Conservation (phyloP, 1,140 invertebrate species). For the Tribolium castaneum region DNA sequence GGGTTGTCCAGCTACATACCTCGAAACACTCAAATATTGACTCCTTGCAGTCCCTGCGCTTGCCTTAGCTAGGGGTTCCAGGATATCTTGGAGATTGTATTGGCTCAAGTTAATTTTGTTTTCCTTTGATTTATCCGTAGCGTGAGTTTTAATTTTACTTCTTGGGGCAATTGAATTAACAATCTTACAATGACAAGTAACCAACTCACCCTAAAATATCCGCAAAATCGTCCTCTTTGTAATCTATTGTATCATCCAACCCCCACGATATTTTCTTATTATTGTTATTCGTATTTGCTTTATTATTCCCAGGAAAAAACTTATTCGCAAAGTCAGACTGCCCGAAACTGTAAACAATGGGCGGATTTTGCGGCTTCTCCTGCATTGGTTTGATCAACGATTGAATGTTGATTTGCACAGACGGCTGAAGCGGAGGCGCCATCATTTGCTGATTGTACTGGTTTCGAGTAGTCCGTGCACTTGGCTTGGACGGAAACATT, state of each 20-base stretch:
- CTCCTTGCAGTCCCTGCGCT: slow-evolving; percentile 73
- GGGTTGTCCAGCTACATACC: slow-evolving; percentile 75
- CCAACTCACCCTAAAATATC: slow-evolving; percentile 69
- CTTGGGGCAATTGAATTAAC: slow-evolving; percentile 51
- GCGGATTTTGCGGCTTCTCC: slow-evolving; percentile 56
- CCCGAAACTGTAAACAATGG: slow-evolving; percentile 62
- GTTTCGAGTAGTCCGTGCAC: background rate
- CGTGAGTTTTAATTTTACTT: slow-evolving; percentile 59
- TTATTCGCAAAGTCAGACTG: slow-evolving; percentile 61
- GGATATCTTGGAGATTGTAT: slow-evolving; percentile 63
- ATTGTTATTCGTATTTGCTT: slow-evolving; percentile 53
- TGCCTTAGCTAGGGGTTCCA: slow-evolving; percentile 64
- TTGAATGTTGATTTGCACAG: slow-evolving; percentile 59
- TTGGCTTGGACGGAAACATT: slow-evolving; percentile 24
- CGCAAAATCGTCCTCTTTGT: slow-evolving; percentile 70
- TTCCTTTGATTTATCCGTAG: slow-evolving; percentile 65
- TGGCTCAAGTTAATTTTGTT: slow-evolving; percentile 67
- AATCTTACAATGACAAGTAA: slow-evolving; percentile 46
- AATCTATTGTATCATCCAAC: slow-evolving; percentile 56
- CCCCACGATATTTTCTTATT: slow-evolving; percentile 58
- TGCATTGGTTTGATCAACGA: slow-evolving; percentile 60
- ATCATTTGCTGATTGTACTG: slow-evolving; percentile 28
- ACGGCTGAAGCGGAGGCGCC: slow-evolving; percentile 46
- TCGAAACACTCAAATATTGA: slow-evolving; percentile 77
- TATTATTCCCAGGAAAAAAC: slow-evolving; percentile 49